phyloP scores from a whole-genome alignment of 2,888 invertebrate genomes.

The Hermaeophaga mercurialis region DNA sequence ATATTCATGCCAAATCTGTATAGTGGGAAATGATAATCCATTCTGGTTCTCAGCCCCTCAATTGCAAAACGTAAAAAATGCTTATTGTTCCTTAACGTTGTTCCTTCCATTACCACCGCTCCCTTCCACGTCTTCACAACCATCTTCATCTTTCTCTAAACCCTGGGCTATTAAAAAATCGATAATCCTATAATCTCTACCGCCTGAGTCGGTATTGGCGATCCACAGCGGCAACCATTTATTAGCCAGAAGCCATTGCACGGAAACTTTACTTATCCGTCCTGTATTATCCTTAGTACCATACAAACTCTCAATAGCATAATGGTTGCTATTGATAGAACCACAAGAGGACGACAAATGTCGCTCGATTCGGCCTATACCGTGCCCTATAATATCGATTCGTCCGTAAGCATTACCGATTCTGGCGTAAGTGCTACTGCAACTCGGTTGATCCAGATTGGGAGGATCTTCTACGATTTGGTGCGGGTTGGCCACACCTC shows the following conservation, averaged over 20 bases:
- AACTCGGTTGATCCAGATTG: slow-evolving; percentile 45
- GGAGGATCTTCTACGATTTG: slow-evolving; percentile 41
- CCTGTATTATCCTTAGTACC: slow-evolving; percentile 52
- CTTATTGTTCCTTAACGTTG: slow-evolving; percentile 13
- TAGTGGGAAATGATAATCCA: too few relatives aligned
- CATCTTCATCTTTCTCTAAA: slow-evolving; percentile 45
- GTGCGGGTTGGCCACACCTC: slow-evolving; percentile 41
- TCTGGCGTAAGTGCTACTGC: slow-evolving; percentile 55
- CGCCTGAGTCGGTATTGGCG: slow-evolving; percentile 60
- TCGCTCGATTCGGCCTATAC: slow-evolving; percentile 63
- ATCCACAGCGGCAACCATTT: slow-evolving; percentile 70
- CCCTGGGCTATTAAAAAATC: slow-evolving; percentile 53
- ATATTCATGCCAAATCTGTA: too few relatives aligned
- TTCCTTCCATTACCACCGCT: slow-evolving; percentile 11
- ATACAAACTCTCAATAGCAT: slow-evolving; percentile 58
- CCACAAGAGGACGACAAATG: slow-evolving; percentile 71
- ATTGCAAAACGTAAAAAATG: too few relatives aligned
- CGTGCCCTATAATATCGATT: slow-evolving; percentile 61
- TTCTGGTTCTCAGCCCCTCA: too few relatives aligned
- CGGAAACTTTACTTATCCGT: slow-evolving; percentile 65
- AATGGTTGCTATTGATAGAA: slow-evolving; percentile 59
- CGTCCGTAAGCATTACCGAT: slow-evolving; percentile 60
- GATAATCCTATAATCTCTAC: slow-evolving; percentile 52
- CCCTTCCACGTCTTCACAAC: slow-evolving; percentile 29
- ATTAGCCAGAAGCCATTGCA: slow-evolving; percentile 71